Conservation (phyloP, 2,797 vertebrate species). For the Bovichtus diacanthus region DNA sequence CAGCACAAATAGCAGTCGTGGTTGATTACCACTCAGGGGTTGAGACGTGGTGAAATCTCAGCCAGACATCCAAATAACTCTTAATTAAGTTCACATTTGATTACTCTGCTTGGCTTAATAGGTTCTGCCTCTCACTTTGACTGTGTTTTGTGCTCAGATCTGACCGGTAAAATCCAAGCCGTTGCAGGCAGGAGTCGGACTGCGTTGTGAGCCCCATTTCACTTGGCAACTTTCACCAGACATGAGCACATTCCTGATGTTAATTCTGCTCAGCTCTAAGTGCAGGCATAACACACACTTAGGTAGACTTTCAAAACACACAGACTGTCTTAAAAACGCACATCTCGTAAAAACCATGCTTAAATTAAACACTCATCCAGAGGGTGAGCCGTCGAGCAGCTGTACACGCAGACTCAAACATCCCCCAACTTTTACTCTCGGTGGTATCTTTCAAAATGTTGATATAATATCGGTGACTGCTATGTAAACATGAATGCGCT, state of each 20-base stretch:
- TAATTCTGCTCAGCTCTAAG: slow-evolving; percentile 45
- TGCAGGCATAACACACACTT: slow-evolving; percentile 29
- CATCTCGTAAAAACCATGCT: slow-evolving; percentile 7
- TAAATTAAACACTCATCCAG: slow-evolving; percentile 4
- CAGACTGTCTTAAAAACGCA: background rate
- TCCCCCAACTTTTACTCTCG: background rate
- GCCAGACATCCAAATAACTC: slow-evolving; percentile 66
- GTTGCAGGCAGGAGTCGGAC: slow-evolving; percentile 5
- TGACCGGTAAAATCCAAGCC: slow-evolving; percentile 46
- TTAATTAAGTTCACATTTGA: slow-evolving; percentile 70
- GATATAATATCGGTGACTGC: slow-evolving; percentile 5
- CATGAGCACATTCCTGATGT: slow-evolving; percentile 62
- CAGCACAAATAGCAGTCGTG: slow-evolving; percentile 60
- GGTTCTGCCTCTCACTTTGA: slow-evolving; percentile 33
- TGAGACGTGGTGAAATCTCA: slow-evolving; percentile 65
- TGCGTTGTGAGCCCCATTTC: slow-evolving; percentile 36
- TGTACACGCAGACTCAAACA: background rate
- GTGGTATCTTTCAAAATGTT: slow-evolving; percentile 6
- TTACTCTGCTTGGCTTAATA: slow-evolving; percentile 46
- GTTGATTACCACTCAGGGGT: slow-evolving; percentile 63
- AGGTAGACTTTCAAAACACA: background rate
- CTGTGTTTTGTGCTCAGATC: slow-evolving; percentile 24
- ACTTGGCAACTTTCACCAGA: slow-evolving; percentile 56
- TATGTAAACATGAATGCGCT: slow-evolving; percentile 10
- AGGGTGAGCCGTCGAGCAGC: background rate